Evolutionary conservation across 2,113 vertebrate genomes (phyloP), one percentile per base, ranked within the genome.

Genomic region (Fregetta grallaria): DNA sequence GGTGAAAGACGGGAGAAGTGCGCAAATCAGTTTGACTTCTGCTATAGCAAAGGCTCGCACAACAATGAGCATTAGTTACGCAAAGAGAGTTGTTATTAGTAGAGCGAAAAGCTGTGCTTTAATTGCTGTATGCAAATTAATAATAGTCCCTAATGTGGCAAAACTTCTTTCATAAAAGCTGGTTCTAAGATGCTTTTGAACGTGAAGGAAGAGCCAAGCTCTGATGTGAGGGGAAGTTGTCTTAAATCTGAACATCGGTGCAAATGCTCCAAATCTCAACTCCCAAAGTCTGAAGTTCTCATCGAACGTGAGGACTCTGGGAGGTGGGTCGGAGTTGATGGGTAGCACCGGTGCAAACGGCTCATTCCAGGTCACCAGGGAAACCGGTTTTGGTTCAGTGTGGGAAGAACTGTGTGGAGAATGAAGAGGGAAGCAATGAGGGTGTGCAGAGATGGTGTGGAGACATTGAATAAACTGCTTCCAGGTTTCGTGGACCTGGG

Each of bases 301-400:
- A 4, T 29, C 67, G 13, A 7, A 13, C 34, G 5, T 1, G 56
- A 92, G 32, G 55, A 14, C 32, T 55, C 12, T 13, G 47, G 65
- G 65, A 65, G 30, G 45, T 58, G 45, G 62, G 26, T 15, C 1
- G 1, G 58, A 62, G 47, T 3, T 27, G 36, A 40, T 15, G 52
- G 66, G 75, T 20, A 29, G 27, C 63, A 58, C 68, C 0, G 4
- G 5, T 49, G 45, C 66, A 36, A 18, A 20, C 0, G 3, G 40
- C 65, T 72, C 13, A 0, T 78, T 63, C n/a, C 52, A 45, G 26
- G 36, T 38, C 36, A 18, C 47, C 34, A 26, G 23, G n/a, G 30
- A 23, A 29, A 67, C 10, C 0, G 3, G 2, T 16, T 58, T 38
- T 6, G 25, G 32, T 44, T 79, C 12, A 3, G 0, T 5, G 9